A percentile compares a stretch with the other conserved stretches of the same genome.
These are phyloP conservation scores for Apamea epomidion DNA, from an alignment of 2,888 invertebrate genomes.

Conservation along the genomic window DNA sequence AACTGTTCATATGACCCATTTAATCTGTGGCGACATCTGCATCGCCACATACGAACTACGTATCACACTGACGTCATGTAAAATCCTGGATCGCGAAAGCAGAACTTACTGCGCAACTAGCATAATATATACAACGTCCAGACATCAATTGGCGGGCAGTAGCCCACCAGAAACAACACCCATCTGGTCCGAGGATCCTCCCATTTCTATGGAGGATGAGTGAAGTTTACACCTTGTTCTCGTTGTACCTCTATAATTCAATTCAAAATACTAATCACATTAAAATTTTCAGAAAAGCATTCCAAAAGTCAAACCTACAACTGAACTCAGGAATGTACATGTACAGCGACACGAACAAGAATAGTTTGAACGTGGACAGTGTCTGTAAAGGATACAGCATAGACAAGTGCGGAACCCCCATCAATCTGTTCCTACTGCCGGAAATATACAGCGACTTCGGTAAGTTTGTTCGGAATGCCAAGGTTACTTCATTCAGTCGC, in stretches of 20 bases:
- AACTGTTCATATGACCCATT: neutral
- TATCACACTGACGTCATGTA: too few species aligned
- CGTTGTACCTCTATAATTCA: neutral
- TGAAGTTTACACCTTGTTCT: too few species aligned
- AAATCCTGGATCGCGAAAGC: too few species aligned
- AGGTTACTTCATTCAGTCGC: slow-evolving; percentile 56
- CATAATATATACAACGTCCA: too few species aligned
- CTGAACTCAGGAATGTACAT: slow-evolving; percentile 93
- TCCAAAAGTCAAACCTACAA: slow-evolving; percentile 92
- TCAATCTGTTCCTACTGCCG: slow-evolving; percentile 93
- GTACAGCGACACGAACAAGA: slow-evolving; percentile 87
- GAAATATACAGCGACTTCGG: slow-evolving; percentile 89
- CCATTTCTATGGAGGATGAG: too few species aligned
- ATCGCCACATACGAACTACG: too few species aligned
- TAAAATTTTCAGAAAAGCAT: slow-evolving; percentile 83
- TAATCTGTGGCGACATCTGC: neutral
- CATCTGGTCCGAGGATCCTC: too few species aligned
- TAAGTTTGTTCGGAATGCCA: slow-evolving; percentile 69
- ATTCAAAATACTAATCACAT: neutral
- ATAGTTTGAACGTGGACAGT: slow-evolving; percentile 82
- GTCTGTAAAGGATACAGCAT: slow-evolving; percentile 88
- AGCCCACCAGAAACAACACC: too few species aligned
- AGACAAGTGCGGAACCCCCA: slow-evolving; percentile 90
- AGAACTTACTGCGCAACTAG: too few species aligned
- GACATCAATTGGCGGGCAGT: too few species aligned